Percentiles rank a stretch among this genome's conserved stretches.
phyloP scores from a whole-genome alignment of 2,113 vertebrate genomes.

The Euleptes europaea region DNA sequence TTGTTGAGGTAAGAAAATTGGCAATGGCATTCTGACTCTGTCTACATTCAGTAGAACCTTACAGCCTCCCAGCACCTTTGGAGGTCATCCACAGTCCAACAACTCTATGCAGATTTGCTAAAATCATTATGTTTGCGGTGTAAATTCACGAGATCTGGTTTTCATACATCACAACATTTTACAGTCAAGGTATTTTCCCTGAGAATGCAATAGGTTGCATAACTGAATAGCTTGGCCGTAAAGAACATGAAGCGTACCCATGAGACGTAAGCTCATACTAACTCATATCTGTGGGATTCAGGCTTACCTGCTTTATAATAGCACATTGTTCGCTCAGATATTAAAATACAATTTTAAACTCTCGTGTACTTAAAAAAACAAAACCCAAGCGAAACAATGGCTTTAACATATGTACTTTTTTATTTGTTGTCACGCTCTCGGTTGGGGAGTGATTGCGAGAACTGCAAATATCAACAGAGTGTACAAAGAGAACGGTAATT shows the following conservation, averaged over 20 bases:
- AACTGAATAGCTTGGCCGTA: conserved; percentile 63
- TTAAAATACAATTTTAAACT: conserved; percentile 39
- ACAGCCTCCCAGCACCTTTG: not conserved
- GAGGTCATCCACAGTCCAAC: conserved; percentile 26
- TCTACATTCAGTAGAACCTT: not conserved
- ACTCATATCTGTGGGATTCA: conserved; percentile 55
- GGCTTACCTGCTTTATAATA: conserved; percentile 44
- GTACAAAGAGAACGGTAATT: not conserved
- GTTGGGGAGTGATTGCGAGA: conserved; percentile 6
- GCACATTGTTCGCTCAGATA: conserved; percentile 56
- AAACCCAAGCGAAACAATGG: conserved; percentile 29
- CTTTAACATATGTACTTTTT: conserved; percentile 17
- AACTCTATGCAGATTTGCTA: conserved; percentile 48
- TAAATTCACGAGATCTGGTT: conserved; percentile 64
- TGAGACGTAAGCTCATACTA: conserved; percentile 64
- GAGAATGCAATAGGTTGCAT: conserved; percentile 61
- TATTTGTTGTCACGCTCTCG: not conserved
- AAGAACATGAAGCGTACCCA: conserved; percentile 22
- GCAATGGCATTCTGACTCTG: not conserved
- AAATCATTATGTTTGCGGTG: conserved; percentile 50
- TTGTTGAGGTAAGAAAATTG: not conserved
- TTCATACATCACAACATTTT: conserved; percentile 62
- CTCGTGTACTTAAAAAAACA: conserved; percentile 28
- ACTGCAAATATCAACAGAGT: not conserved
- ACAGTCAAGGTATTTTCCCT: conserved; percentile 58